phyloP scores from a whole-genome alignment of 1,140 invertebrate genomes.

The Drosophila sechellia region DNA sequence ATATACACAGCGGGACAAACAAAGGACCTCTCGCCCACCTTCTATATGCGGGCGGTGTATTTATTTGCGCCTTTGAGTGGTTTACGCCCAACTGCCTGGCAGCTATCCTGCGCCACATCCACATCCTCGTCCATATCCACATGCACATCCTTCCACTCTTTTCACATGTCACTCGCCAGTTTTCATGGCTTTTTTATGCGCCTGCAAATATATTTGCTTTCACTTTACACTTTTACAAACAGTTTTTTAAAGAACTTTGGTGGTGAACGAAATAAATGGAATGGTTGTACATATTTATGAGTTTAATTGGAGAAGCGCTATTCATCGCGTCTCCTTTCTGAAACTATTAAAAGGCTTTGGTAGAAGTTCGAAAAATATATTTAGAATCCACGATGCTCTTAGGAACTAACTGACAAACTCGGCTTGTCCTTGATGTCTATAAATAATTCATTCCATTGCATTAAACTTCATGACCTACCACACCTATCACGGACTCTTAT shows the following conservation, averaged over 20 bases:
- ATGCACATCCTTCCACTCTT: background rate
- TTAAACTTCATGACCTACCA: too few relatives aligned
- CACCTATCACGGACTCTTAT: too few relatives aligned
- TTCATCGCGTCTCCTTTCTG: background rate
- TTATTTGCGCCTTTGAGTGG: conserved; percentile 79
- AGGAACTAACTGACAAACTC: background rate
- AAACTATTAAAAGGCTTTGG: background rate
- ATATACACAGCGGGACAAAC: conserved; percentile 69
- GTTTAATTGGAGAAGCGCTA: conserved; percentile 27
- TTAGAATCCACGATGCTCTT: background rate
- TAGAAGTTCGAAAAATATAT: background rate
- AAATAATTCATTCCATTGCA: too few relatives aligned
- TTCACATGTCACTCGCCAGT: conserved; percentile 32
- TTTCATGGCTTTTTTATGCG: conserved; percentile 52
- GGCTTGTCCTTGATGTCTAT: background rate
- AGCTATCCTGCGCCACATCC: conserved; percentile 1
- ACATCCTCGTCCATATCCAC: conserved; percentile 7
- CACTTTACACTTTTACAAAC: conserved; percentile 52
- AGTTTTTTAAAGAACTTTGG: conserved; percentile 46
- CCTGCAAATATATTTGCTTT: conserved; percentile 37
- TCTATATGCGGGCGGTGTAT: conserved; percentile 63
- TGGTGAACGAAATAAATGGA: conserved; percentile 22
- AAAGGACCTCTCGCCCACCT: conserved; percentile 64
- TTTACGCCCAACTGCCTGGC: conserved; percentile 39
- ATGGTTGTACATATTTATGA: conserved; percentile 36